Evolutionary conservation across 2,113 vertebrate genomes (phyloP).

Genomic region (Prionailurus bengalensis): DNA sequence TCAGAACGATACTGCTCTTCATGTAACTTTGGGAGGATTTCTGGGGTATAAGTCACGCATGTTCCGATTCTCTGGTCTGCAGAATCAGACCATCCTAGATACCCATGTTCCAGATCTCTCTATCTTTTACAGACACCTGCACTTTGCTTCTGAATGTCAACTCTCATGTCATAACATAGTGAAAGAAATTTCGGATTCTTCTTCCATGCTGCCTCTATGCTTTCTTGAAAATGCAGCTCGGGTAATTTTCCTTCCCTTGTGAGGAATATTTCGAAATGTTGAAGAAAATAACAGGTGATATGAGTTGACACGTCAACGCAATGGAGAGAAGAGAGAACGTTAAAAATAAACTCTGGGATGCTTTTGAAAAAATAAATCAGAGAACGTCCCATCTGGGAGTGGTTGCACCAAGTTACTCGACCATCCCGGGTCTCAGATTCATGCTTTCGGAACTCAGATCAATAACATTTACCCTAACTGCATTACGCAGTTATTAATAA

Average conservation of each 20-base stretch:
- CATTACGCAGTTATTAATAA: background rate
- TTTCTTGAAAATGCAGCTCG: background rate
- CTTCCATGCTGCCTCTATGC: background rate
- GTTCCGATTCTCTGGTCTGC: background rate
- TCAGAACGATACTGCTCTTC: background rate
- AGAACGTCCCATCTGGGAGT: background rate
- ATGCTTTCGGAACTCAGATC: background rate
- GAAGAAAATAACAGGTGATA: background rate
- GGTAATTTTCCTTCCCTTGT: background rate
- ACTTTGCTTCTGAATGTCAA: background rate
- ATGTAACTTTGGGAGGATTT: background rate
- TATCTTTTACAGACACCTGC: background rate
- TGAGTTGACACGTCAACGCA: background rate
- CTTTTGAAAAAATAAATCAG: background rate
- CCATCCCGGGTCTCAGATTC: background rate
- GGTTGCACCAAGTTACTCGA: background rate
- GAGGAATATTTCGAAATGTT: background rate
- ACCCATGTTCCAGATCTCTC: background rate
- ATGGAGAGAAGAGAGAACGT: background rate
- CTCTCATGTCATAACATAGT: background rate
- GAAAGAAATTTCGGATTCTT: background rate
- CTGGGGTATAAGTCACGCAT: rapidly evolving
- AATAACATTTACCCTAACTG: background rate
- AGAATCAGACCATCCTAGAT: background rate
- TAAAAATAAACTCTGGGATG: background rate